Evolutionary conservation across 1,140 invertebrate genomes (phyloP).

Genomic region (Melipona quadrifasciata): DNA sequence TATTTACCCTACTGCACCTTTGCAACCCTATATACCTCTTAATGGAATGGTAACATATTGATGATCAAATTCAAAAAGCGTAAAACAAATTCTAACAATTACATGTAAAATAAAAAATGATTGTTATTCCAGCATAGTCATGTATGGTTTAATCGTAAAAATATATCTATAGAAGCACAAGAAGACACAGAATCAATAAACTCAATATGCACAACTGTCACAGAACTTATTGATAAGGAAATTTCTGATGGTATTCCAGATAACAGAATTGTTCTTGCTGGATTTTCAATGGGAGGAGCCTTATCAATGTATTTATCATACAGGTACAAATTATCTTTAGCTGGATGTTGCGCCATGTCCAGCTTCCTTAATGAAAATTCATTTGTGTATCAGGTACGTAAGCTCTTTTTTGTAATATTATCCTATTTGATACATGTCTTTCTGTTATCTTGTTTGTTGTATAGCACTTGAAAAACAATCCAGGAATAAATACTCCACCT

Average conservation of each 20-base stretch:
- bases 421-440: not conserved
- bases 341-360: constrained; percentile 87
- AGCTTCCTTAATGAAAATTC: constrained; percentile 88
- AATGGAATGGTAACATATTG: constrained; percentile 82
- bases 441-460: not conserved
- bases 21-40: constrained; percentile 85
- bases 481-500: constrained; percentile 55
- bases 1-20: constrained; percentile 87
- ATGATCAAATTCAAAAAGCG: not conserved
- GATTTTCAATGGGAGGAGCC: constrained; percentile 90
- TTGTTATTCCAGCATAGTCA: constrained; percentile 78
- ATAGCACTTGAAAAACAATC: constrained; percentile 43
- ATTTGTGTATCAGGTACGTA: constrained; percentile 83
- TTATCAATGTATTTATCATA: constrained; percentile 86
- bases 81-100: not conserved
- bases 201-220: constrained; percentile 82
- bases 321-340: constrained; percentile 83
- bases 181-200: constrained; percentile 85
- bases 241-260: constrained; percentile 84
- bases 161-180: constrained; percentile 83
- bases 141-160: constrained; percentile 83
- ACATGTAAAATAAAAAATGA: not conserved
- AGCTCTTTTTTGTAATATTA: not conserved
- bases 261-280: constrained; percentile 87
- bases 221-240: constrained; percentile 85